Evolutionary conservation across 2,888 invertebrate species (phyloP).

Genomic region (Neocrepidodera transversa): DNA sequence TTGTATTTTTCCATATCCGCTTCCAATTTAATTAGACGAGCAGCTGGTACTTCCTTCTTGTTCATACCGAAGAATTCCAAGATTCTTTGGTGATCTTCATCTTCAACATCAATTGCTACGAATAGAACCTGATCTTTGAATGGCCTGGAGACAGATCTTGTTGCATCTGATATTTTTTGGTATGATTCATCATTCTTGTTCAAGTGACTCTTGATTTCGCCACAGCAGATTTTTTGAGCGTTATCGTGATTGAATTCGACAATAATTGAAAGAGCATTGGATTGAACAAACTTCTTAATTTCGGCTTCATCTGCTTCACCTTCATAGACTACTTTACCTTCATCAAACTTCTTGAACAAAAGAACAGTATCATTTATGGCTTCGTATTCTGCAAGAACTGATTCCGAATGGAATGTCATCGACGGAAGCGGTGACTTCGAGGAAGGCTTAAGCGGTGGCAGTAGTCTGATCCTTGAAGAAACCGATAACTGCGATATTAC

Average conservation of each 20-base stretch:
- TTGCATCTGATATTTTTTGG: constrained; percentile 77
- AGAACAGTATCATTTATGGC: constrained; percentile 80
- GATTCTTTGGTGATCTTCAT: constrained; percentile 95
- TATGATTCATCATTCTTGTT: constrained; percentile 88
- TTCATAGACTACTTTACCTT: constrained; percentile 76
- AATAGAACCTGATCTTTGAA: constrained; percentile 85
- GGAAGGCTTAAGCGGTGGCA: constrained; percentile 83
- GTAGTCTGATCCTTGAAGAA: constrained; percentile 86
- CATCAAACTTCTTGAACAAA: constrained; percentile 95
- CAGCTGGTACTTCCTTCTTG: constrained; percentile 89
- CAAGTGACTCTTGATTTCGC: constrained; percentile 95
- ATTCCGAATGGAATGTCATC: constrained; percentile 93
- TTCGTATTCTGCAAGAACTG: constrained; percentile 80
- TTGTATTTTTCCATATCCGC: constrained; percentile 99
- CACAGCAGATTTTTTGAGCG: constrained; percentile 98
- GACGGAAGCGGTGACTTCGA: constrained; percentile 77
- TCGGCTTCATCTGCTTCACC: constrained; percentile 72
- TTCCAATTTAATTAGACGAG: constrained; percentile 92
- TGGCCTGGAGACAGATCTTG: constrained; percentile 84
- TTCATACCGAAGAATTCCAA: constrained; percentile 97
- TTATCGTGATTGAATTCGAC: constrained; percentile 98
- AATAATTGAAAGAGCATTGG: constrained; percentile 86
- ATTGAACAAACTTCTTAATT: constrained; percentile 82
- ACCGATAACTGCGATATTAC: constrained; percentile 85
- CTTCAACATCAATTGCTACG: constrained; percentile 93